These are phyloP conservation scores for Catharus minimus DNA, from an alignment of 2,113 vertebrate species.

Conservation along the genomic window DNA sequence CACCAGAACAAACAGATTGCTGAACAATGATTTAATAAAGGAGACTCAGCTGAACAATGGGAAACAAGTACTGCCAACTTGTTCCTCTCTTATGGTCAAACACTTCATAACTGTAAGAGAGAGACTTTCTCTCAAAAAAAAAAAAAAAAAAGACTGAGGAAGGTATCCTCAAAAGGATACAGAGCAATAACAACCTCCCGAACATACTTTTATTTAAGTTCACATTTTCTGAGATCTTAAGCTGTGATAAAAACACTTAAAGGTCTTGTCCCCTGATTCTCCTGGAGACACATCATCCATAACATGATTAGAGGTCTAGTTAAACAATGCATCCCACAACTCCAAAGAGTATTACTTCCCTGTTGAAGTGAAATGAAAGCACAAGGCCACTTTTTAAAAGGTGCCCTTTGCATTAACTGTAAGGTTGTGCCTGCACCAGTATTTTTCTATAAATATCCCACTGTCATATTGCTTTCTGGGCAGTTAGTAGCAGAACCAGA, in stretches of 20 bases:
- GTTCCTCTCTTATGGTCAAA: slow-evolving; percentile 66
- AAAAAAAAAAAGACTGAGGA: slow-evolving; percentile 6
- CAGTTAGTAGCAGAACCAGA: neutral
- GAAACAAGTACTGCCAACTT: slow-evolving; percentile 59
- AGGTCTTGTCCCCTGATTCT: slow-evolving; percentile 69
- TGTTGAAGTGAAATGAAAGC: slow-evolving; percentile 56
- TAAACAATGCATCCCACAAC: slow-evolving; percentile 59
- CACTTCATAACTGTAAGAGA: slow-evolving; percentile 70
- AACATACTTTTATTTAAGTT: slow-evolving; percentile 70
- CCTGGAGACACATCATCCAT: slow-evolving; percentile 69
- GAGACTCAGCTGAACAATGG: slow-evolving; percentile 47
- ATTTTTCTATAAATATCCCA: slow-evolving; percentile 51
- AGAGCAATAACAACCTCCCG: slow-evolving; percentile 69
- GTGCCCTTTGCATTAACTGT: slow-evolving; percentile 44
- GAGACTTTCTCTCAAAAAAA: slow-evolving; percentile 55
- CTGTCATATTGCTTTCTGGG: slow-evolving; percentile 33
- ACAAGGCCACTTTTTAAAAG: slow-evolving; percentile 54
- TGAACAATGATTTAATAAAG: slow-evolving; percentile 72
- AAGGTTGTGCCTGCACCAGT: slow-evolving; percentile 21
- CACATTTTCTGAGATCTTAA: slow-evolving; percentile 71
- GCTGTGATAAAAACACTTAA: slow-evolving; percentile 67
- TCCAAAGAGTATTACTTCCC: slow-evolving; percentile 48
- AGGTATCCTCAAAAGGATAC: slow-evolving; percentile 73
- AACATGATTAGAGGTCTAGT: slow-evolving; percentile 59
- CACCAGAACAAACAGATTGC: slow-evolving; percentile 58